Evolutionary conservation across 92 coral and sea anemone species (phyloP), one percentile per base, ranked within the genome.

Genomic region (Ricordea florida): DNA sequence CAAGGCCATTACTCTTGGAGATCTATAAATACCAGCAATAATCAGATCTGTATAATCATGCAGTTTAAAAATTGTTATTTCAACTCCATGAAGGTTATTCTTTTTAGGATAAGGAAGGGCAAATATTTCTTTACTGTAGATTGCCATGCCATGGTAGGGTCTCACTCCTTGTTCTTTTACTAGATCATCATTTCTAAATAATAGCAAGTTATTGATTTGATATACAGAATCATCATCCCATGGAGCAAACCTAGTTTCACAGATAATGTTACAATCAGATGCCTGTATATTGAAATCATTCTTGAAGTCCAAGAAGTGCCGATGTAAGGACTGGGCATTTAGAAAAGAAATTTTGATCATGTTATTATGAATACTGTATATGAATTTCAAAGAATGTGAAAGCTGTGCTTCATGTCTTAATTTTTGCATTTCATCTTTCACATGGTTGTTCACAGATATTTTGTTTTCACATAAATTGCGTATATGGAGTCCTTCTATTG

Each of bases 161-260:
- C 85, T 17, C 16, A 32, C 26, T 24, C 21, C 36, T 18, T 43
- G 40, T 23, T 24, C 22, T n/a, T 35, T 25, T 40, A 42, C 5
- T 21, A 9, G n/a, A 24, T 23, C 85, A 55, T 79, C 85, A 79
- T 79, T 79, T 79, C 69, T 27, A 25, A 55, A 79, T 67, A 79
- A 21, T 17, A 15, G 14, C n/a, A 34, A 42, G 22, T 15, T 11
- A 22, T 40, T 29, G 27, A 65, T 21, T 15, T 35, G 34, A 59
- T 66, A 78, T 31, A 43, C 53, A 35, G 50, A 57, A 65, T 78
- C 52, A 4, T 7, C 28, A 6, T 78, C 76, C 17, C 6, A 57
- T 15, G 53, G 44, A 13, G 56, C 52, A 40, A 66, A 53, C 42
- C 84, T 78, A 32, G 75, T 66, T 66, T 66, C 55, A 11, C 22